These are phyloP conservation scores for Crossoptilon crossoptilon DNA, from an alignment of 2,797 vertebrate genomes.

Conservation along the genomic window DNA sequence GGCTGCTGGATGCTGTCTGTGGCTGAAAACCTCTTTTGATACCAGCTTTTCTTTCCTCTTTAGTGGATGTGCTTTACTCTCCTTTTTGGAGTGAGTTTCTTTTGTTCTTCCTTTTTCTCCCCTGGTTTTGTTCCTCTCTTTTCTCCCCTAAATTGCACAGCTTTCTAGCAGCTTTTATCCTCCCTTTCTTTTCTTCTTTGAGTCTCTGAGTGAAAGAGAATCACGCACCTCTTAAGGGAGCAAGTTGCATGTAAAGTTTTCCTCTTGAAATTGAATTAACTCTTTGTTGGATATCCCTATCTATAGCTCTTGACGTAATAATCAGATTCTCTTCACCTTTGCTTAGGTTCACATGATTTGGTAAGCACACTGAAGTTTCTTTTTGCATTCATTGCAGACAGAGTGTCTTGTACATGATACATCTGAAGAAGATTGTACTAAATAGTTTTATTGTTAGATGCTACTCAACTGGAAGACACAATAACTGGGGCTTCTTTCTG, in stretches of 20 bases:
- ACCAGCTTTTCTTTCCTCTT: not conserved
- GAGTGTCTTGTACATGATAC: not conserved
- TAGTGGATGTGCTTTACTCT: slow-evolving; percentile 10
- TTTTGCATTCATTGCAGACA: not conserved
- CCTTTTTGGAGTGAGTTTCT: not conserved
- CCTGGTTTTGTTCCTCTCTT: slow-evolving; percentile 44
- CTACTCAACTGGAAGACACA: not conserved
- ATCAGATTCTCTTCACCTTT: not conserved
- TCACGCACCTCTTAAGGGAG: not conserved
- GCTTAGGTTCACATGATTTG: not conserved
- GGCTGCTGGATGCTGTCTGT: not conserved
- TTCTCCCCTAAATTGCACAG: slow-evolving; percentile 34
- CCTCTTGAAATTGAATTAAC: slow-evolving; percentile 2
- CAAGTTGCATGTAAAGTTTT: not conserved
- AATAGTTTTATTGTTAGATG: not conserved
- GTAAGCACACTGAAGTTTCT: not conserved
- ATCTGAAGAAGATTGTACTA: not conserved
- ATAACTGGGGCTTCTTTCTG: not conserved
- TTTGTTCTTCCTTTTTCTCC: slow-evolving; percentile 6
- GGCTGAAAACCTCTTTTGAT: slow-evolving; percentile 40
- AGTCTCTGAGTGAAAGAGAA: slow-evolving; percentile 39
- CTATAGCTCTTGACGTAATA: not conserved
- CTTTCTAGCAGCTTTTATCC: slow-evolving; percentile 52
- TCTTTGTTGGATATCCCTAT: not conserved
- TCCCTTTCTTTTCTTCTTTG: not conserved